Conservation (phyloP, 2,797 vertebrate genomes). For the Manis pentadactyla region DNA sequence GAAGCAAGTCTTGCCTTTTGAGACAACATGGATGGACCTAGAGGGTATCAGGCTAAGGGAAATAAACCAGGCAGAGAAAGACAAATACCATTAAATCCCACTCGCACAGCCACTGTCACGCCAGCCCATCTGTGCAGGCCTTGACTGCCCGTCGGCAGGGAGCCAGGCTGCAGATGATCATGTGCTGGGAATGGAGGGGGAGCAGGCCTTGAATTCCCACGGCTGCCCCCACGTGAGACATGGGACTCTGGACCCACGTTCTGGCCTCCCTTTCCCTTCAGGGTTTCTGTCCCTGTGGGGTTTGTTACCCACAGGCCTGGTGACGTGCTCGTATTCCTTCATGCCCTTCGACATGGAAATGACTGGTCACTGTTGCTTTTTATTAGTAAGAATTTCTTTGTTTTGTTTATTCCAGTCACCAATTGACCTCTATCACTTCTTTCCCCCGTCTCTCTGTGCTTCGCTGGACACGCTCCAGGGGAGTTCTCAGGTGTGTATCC, state of each 20-base stretch:
- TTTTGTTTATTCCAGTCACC: conserved; percentile 90
- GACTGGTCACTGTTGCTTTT: conserved; percentile 83
- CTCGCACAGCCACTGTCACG: too few species aligned
- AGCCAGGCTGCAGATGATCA: too few species aligned
- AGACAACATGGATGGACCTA: too few species aligned
- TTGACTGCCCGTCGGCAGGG: not conserved
- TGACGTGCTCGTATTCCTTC: conserved; percentile 81
- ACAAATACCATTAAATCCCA: too few species aligned
- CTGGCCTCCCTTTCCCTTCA: conserved; percentile 31
- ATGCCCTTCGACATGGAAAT: conserved; percentile 84
- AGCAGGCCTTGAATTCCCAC: not conserved
- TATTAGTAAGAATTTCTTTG: conserved; percentile 75
- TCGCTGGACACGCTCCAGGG: conserved; percentile 95
- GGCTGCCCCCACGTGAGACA: not conserved
- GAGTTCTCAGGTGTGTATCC: conserved; percentile 99
- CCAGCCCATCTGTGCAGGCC: too few species aligned
- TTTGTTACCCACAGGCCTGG: conserved; percentile 46
- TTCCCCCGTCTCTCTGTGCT: conserved; percentile 90
- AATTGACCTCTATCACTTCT: conserved; percentile 91
- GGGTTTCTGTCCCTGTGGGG: conserved; percentile 56
- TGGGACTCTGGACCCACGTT: not conserved
- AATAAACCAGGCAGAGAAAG: too few species aligned
- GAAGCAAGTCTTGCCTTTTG: too few species aligned
- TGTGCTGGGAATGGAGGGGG: not conserved
- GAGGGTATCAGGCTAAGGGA: too few species aligned